Base-by-base conservation (phyloP, 2,888 invertebrate genomes). In the Patella ulyssiponensis region DNA sequence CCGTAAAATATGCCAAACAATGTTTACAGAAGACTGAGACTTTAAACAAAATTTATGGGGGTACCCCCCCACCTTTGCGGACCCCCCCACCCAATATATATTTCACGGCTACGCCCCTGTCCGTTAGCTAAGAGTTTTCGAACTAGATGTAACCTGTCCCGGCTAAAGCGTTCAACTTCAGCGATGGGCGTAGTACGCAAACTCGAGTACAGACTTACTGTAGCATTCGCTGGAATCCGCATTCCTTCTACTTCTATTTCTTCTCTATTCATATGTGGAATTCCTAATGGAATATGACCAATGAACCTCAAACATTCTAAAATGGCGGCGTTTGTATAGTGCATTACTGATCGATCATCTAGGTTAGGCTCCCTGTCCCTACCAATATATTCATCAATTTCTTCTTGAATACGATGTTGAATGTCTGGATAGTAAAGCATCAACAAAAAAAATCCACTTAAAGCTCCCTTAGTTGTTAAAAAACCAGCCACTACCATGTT, bases 361-460 rank as follows among this genome's bases (percentile, higher is more conserved):
- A 64, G 20, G 12, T 2, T 64, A 23, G 23, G 20, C 12, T 64
- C 64, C 12, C 4, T 64, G 15, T 64, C 23, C 9, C 44, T 44
- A 14, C 64, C 64, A 23, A 64, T 64, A 23, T 64, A 23, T 23
- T 64, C 64, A 23, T 64, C 64, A 12, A 64, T 64, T 64, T 64
- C 64, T 23, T 64, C 64, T 64, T 64, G 64, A 23, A 64, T 64
- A 11, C 64, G 64, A 2, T 23, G 20, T 1, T 64, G 64, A 23
- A 64, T 23, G 4, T 64, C 64, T 64, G 64, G 64, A 14, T 64
- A 20, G 20, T 64, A 64, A 9, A 64, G 20, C 64, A 64, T 64
- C 12, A 64, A 23, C 11, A 64, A 23, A 23, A 64, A 64, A 64
- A 64, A 64, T 64, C 23, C 64, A 64, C 64, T 64, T 64, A 64